A percentile compares a stretch with the other conserved stretches of the same genome.
These are phyloP conservation scores for Syrrhaptes paradoxus DNA, from an alignment of 2,113 vertebrate genomes.

Conservation along the genomic window DNA sequence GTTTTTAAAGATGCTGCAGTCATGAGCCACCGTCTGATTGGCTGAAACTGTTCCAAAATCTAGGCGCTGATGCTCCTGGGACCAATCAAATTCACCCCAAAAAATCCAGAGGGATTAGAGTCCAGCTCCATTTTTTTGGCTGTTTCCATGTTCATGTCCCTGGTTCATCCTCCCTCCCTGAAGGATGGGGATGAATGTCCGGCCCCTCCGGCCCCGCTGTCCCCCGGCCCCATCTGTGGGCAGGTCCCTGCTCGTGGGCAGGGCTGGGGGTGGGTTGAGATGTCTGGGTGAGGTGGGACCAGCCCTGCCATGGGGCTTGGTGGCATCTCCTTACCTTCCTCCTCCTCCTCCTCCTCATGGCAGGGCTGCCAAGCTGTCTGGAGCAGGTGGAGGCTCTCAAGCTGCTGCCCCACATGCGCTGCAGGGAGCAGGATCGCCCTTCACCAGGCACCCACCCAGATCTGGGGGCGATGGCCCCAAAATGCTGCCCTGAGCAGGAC, in stretches of 20 bases:
- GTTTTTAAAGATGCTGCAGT: constrained; percentile 68
- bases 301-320: neutral
- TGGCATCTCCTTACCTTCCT: neutral
- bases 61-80: constrained; percentile 38
- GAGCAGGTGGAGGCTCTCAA: neutral
- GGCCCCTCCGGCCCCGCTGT: neutral
- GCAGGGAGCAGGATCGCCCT: constrained; percentile 30
- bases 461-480: neutral
- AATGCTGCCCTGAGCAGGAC: neutral
- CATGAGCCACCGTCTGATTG: constrained; percentile 64
- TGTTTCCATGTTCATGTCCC: neutral
- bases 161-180: neutral
- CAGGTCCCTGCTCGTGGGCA: neutral
- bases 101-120: neutral
- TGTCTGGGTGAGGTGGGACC: neutral
- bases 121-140: neutral
- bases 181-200: neutral
- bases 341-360: neutral
- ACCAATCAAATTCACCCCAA: constrained; percentile 47
- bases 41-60: constrained; percentile 49
- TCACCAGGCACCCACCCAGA: fast-evolving
- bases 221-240: neutral
- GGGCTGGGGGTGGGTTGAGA: neutral
- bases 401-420: fast-evolving
- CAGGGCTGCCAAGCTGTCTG: neutral